phyloP scores from a whole-genome alignment of 2,113 vertebrate species.

The Lophura nycthemera region DNA sequence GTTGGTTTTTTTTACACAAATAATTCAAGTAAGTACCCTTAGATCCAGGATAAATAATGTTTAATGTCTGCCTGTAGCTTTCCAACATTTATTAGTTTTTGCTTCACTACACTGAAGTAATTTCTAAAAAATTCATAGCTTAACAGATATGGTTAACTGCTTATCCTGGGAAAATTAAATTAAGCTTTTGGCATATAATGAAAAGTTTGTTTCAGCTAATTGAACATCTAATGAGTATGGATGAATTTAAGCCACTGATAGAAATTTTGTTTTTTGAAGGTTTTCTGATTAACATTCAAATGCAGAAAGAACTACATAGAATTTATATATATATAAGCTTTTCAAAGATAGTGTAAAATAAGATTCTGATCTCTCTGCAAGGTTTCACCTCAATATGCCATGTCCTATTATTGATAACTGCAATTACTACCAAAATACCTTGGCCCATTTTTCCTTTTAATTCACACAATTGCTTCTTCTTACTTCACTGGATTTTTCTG shows the following conservation, averaged over 20 bases:
- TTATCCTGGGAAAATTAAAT: constrained; percentile 75
- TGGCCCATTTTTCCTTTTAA: not conserved
- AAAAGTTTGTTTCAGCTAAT: constrained; percentile 72
- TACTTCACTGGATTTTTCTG: not conserved
- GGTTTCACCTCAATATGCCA: not conserved
- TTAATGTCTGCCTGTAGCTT: constrained; percentile 13
- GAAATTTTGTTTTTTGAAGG: constrained; percentile 64
- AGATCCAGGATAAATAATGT: not conserved
- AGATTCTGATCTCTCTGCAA: not conserved
- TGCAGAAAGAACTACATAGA: constrained; percentile 14
- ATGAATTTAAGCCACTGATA: constrained; percentile 61
- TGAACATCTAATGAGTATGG: constrained; percentile 70
- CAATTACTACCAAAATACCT: not conserved
- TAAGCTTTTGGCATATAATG: constrained; percentile 63
- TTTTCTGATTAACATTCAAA: constrained; percentile 58
- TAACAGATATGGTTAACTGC: constrained; percentile 57
- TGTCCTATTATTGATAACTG: not conserved
- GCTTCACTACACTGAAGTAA: constrained; percentile 37
- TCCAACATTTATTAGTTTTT: constrained; percentile 33
- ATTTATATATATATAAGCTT: constrained; percentile 20
- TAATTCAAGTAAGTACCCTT: not conserved
- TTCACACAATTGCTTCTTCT: not conserved
- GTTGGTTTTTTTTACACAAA: not conserved
- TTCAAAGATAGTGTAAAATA: constrained; percentile 43
- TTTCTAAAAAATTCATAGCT: constrained; percentile 39